Base-by-base conservation (phyloP, 92 coral and sea anemone genomes). In the Chrysogorgia sp. region DNA sequence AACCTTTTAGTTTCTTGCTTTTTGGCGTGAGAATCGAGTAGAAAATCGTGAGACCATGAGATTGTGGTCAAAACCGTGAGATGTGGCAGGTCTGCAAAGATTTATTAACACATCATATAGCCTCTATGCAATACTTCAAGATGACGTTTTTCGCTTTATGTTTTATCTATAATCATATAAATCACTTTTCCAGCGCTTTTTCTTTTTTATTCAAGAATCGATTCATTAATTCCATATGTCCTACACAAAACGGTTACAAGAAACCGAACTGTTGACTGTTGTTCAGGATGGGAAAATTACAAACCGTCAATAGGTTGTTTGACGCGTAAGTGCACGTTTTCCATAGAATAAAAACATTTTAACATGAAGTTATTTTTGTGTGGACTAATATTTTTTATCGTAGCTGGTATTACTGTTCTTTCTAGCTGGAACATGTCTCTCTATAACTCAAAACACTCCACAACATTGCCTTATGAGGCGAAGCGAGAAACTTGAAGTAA, bases 231-330 rank as follows among this genome's bases (percentile, higher is more conserved):
- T 26, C 72, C 85, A 57, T 91, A 92, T 86, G 83, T 80, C 61
- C 97, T 96, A 31, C 50, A 58, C 12, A 83, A 82, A 52, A 84
- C 85, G 45, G 53, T 59, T 0, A 22, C 58, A 55, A 84, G 81
- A 34, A 89, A 63, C 59, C 81, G 83, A 9, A 71, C 80, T 14
- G 78, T 75, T 60, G 81, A 81, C 55, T 93, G 97, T 66, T 93
- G 97, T 70, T 96, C 97, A 9, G 97, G 96, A 4, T 93, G 97
- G 97, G 80, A 47, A 60, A 86, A 81, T 8, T 89, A 86, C 75
- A 31, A 69, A 31, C 71, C 70, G 1, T 74, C 80, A 3, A 76
- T 83, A 14, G 97, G 97, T 3, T 93, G 97, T 67, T 56, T 63
- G n/a, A 48, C 90, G 55, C 87, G 97, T 93, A 90, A 91, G 96